Evolutionary conservation across 23 tunicate species (phyloP).

Genomic region (Phallusia fumigata): DNA sequence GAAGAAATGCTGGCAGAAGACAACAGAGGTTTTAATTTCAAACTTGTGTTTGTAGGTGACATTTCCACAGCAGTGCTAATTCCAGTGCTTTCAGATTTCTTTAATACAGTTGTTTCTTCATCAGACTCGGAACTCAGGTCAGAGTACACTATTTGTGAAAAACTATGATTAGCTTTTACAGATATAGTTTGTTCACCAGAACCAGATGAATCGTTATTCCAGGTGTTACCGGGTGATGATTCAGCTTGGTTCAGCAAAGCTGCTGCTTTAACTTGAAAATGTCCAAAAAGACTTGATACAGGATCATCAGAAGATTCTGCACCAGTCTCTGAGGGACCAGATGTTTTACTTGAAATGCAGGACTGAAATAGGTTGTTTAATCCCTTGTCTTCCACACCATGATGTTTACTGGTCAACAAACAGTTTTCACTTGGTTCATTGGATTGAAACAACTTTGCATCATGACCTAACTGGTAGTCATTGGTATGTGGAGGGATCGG

Average conservation of each 20-base stretch:
- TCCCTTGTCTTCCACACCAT: too few species aligned
- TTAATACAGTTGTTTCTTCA: neutral
- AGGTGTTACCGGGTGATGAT: too few species aligned
- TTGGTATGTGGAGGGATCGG: too few species aligned
- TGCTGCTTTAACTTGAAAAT: too few species aligned
- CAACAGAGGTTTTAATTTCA: neutral
- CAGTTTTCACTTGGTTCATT: neutral
- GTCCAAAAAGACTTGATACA: neutral
- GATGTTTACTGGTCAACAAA: neutral
- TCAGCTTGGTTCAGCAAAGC: too few species aligned
- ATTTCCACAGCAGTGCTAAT: too few species aligned
- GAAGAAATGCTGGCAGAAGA: neutral
- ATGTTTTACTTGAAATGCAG: too few species aligned
- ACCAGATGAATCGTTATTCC: neutral
- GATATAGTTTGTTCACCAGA: neutral
- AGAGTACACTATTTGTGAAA: neutral
- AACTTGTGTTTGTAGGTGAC: neutral
- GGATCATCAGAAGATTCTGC: neutral
- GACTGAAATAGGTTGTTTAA: too few species aligned
- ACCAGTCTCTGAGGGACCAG: neutral
- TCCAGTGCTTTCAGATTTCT: neutral
- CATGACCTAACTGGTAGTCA: too few species aligned
- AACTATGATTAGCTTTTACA: neutral
- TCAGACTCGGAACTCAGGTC: neutral
- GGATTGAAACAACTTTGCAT: neutral